Evolutionary conservation across 2,888 invertebrate genomes (phyloP).

Genomic region (Neoaliturus tenellus): DNA sequence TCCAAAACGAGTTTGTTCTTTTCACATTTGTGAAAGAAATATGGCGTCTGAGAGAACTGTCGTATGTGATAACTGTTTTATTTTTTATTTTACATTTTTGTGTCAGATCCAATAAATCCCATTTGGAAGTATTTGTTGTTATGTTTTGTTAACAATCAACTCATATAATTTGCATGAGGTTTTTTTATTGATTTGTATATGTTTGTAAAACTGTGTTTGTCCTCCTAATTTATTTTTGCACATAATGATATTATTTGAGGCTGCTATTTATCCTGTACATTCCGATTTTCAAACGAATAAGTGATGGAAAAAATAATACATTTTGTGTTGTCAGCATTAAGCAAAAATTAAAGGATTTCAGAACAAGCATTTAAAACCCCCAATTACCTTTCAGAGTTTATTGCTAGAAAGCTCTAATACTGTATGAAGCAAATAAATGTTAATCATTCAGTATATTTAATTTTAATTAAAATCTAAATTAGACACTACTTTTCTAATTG

Average conservation of each 20-base stretch:
- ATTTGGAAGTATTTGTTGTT: slow-evolving; percentile 7
- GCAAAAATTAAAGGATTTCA: too few species aligned
- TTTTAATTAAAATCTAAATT: too few species aligned
- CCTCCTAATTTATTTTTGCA: neutral
- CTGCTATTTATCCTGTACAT: neutral
- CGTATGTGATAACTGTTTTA: slow-evolving; percentile 36
- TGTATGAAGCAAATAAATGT: too few species aligned
- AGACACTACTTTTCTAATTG: too few species aligned
- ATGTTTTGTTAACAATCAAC: neutral
- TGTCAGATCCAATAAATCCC: slow-evolving; percentile 2
- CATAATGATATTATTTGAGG: neutral
- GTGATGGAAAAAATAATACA: too few species aligned
- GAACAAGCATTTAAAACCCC: too few species aligned
- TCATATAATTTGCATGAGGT: neutral
- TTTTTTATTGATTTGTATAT: neutral
- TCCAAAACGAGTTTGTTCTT: neutral
- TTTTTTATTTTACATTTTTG: slow-evolving; percentile 38
- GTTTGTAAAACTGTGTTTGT: neutral
- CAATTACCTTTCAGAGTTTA: too few species aligned
- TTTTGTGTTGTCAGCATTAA: neutral
- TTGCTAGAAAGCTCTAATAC: too few species aligned
- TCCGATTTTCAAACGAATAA: neutral
- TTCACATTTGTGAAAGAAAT: slow-evolving; percentile 4
- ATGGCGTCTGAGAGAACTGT: neutral
- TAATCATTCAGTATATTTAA: too few species aligned